Evolutionary conservation across 2,797 vertebrate genomes (phyloP), one percentile per base, ranked within the genome.

Genomic region (Octomys mimax): DNA sequence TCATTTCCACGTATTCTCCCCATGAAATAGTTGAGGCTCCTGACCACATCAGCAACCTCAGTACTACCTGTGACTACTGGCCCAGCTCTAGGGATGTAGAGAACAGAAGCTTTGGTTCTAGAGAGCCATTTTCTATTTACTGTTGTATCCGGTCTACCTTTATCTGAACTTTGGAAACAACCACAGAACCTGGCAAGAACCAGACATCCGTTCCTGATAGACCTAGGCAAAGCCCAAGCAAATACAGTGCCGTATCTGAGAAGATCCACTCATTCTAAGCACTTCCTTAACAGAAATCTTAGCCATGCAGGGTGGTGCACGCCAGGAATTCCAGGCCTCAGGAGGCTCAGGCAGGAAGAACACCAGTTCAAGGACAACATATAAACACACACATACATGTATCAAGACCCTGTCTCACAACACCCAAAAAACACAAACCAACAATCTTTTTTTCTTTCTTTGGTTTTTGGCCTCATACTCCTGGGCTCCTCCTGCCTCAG

Each of bases 91-190:
- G 54, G n/a, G 36, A 54, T 26, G 26, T 52, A 59, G 61, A 75
- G 12, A 79, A 90, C 52, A 26, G 52, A 54, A 87, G 77, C 9
- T 24, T 92, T 75, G 66, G 92, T 68, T 82, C 36, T 78, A 89
- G 91, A 57, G 46, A 87, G 66, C 71, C 61, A 28, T 36, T 84
- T 36, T 92, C 87, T 79, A 87, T 28, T 75, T 75, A 75, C 12
- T 46, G 42, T 54, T 95, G 77, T 92, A 84, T 85, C 89, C 84
- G 87, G n/a, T 66, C 96, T 91, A 89, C 84, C 89, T 96, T 70
- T 28, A 46, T 46, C 11, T 75, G 92, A 92, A 89, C 93, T 97
- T 84, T 94, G 88, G 77, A 84, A 92, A 93, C 46, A 49, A 26
- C 14, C 61, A 92, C 42, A 66, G 66, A 82, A 86, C 93, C 42